Evolutionary conservation across 2,797 vertebrate genomes (phyloP).

Genomic region (Astyanax mexicanus): DNA sequence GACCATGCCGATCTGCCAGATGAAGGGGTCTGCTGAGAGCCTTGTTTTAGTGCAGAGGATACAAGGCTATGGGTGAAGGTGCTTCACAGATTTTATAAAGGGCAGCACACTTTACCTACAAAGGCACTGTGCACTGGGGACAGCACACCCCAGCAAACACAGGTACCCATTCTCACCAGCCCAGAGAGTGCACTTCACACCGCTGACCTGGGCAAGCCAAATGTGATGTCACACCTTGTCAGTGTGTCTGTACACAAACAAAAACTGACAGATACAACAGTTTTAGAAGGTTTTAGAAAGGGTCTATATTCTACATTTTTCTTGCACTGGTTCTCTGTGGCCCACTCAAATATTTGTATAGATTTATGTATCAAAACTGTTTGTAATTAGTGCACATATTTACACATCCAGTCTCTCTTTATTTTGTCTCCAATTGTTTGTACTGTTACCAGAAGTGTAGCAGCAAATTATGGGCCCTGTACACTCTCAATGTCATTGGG

Average conservation of each 20-base stretch:
- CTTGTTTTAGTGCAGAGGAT: slow-evolving; percentile 46
- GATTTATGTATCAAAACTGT: too few relatives aligned
- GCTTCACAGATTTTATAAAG: slow-evolving; percentile 31
- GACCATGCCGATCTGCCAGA: slow-evolving; percentile 36
- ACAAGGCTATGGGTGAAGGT: slow-evolving; percentile 39
- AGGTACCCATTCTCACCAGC: slow-evolving; percentile 17
- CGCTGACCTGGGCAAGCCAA: background rate
- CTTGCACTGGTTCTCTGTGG: background rate
- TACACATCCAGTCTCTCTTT: too few relatives aligned
- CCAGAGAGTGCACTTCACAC: slow-evolving; percentile 25
- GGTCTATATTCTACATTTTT: background rate
- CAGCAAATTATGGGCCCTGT: too few relatives aligned
- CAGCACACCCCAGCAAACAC: background rate
- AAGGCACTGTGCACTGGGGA: background rate
- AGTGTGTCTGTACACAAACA: background rate
- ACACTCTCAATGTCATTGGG: too few relatives aligned
- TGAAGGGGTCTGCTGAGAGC: slow-evolving; percentile 25
- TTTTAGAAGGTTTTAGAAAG: too few relatives aligned
- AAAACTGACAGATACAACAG: background rate
- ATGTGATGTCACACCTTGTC: slow-evolving; percentile 9
- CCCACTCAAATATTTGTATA: background rate
- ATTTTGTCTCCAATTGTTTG: too few relatives aligned
- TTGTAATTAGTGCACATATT: background rate
- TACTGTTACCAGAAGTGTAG: too few relatives aligned
- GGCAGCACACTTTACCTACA: slow-evolving; percentile 39